Conservation (phyloP, 2,113 vertebrate genomes). For the Lepus americanus region DNA sequence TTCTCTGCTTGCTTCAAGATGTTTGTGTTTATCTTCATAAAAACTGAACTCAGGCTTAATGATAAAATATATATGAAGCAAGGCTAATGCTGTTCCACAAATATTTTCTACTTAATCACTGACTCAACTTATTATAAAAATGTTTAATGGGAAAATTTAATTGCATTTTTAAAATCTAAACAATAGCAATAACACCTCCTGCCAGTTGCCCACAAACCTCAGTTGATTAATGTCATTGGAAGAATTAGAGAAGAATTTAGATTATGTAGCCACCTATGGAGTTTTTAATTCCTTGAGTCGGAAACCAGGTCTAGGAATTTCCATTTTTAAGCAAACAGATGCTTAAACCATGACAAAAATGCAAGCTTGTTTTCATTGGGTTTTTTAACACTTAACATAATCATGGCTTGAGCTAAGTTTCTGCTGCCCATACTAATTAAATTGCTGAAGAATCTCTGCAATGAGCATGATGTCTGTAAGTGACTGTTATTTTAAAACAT, state of each 20-base stretch:
- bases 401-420: neutral
- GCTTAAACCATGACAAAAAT: neutral
- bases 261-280: neutral
- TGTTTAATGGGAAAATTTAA: neutral
- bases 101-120: neutral
- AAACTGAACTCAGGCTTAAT: neutral
- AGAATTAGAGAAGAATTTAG: conserved; percentile 11
- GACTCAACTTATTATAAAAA: neutral
- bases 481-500: neutral
- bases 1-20: neutral
- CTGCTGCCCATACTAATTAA: neutral
- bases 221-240: neutral
- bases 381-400: neutral
- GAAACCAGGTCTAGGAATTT: neutral
- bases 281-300: neutral
- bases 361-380: neutral
- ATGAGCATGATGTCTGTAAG: neutral
- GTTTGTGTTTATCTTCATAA: conserved; percentile 23
- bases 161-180: conserved; percentile 31
- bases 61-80: neutral
- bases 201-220: neutral
- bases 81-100: no score
- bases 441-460: neutral
- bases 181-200: neutral
- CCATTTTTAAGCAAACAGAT: neutral